A percentile compares a stretch with the other conserved stretches of the same genome.
phyloP scores from a whole-genome alignment of 2,888 invertebrate species.

The Lithophane ornitopus region DNA sequence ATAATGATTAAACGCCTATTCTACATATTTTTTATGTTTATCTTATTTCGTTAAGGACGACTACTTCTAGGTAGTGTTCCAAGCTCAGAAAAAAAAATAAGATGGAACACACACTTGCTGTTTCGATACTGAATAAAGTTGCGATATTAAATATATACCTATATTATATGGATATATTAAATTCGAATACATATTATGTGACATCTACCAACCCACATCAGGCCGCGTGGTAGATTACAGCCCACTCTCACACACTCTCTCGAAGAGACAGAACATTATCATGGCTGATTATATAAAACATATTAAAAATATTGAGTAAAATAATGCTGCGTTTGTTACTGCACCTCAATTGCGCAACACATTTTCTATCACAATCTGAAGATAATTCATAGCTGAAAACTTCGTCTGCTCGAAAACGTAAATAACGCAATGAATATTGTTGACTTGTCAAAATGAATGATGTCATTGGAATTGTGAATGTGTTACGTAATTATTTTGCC shows the following conservation, averaged over 20 bases:
- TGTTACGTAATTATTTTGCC: not conserved
- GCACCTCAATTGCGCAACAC: not conserved
- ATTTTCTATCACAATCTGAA: not conserved
- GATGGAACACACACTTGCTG: not conserved
- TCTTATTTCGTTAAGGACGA: not conserved
- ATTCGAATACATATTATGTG: too few species aligned
- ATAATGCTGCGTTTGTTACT: not conserved
- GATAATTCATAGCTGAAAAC: not conserved
- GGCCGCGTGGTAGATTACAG: too few species aligned
- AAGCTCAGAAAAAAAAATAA: not conserved
- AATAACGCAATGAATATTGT: not conserved
- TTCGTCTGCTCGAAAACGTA: not conserved
- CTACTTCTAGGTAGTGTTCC: not conserved
- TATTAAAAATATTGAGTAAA: not conserved
- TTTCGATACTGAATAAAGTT: not conserved
- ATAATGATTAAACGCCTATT: not conserved
- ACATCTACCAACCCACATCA: too few species aligned
- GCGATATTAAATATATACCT: too few species aligned
- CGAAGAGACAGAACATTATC: too few species aligned
- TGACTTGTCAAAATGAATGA: not conserved
- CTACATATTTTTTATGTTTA: not conserved
- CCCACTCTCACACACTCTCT: too few species aligned
- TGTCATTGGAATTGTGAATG: not conserved
- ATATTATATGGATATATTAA: too few species aligned
- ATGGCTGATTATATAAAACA: too few species aligned